These are phyloP conservation scores for Nycteola revayana DNA, from an alignment of 2,888 invertebrate species.

Conservation along the genomic window DNA sequence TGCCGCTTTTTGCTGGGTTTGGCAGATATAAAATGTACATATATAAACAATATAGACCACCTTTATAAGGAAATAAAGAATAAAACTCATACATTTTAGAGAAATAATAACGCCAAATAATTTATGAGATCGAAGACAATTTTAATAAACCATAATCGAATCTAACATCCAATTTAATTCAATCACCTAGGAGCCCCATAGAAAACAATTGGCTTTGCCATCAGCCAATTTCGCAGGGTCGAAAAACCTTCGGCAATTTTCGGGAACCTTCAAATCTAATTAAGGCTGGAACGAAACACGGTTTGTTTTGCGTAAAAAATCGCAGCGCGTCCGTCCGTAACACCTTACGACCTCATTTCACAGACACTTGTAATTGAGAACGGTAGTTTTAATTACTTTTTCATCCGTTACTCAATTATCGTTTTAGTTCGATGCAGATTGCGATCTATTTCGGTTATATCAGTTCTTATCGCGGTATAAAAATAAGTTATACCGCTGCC, in stretches of 20 bases:
- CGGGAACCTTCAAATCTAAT: conserved; percentile 37
- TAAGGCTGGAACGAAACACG: conserved; percentile 28
- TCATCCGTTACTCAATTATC: conserved; percentile 30
- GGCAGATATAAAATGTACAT: no score
- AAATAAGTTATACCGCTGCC: no score
- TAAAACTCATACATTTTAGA: no score
- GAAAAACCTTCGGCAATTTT: conserved; percentile 21
- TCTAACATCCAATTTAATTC: conserved; percentile 14
- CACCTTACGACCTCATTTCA: conserved; percentile 43
- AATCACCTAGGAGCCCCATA: conserved; percentile 25
- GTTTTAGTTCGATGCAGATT: no score
- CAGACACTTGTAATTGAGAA: conserved; percentile 40
- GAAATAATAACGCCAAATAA: no score
- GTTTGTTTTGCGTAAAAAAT: conserved; percentile 35
- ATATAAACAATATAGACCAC: no score
- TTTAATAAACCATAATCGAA: no score
- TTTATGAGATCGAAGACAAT: no score
- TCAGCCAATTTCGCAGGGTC: background rate
- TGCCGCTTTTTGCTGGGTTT: no score
- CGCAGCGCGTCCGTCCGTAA: conserved; percentile 37
- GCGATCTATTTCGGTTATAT: no score
- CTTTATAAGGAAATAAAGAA: no score
- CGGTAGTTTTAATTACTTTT: conserved; percentile 48
- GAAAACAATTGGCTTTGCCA: conserved; percentile 28
- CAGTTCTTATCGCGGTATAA: no score